phyloP scores from a whole-genome alignment of 2,113 vertebrate genomes.

The Phocoena sinus region DNA sequence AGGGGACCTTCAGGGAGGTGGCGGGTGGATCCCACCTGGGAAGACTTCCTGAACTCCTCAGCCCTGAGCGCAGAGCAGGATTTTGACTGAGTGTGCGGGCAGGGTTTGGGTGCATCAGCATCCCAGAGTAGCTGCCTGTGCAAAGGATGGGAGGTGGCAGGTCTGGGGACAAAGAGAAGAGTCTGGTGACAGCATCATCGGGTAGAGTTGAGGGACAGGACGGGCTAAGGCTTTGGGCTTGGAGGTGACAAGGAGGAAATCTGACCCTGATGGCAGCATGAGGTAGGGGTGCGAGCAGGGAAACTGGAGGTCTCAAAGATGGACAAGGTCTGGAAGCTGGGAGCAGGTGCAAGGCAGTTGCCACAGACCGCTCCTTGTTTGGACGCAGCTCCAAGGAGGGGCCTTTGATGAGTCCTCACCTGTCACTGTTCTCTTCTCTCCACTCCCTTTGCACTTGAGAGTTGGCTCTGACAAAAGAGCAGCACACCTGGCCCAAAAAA shows the following conservation, averaged over 20 bases:
- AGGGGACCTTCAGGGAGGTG: too few species aligned
- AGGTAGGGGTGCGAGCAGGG: neutral
- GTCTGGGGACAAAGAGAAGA: neutral
- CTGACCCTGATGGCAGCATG: neutral
- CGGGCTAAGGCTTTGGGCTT: neutral
- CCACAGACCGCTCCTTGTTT: neutral
- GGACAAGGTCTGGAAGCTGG: neutral
- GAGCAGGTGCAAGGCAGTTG: neutral
- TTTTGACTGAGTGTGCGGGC: accelerated
- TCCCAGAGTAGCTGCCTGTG: neutral
- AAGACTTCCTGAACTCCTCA: neutral
- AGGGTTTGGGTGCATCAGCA: accelerated
- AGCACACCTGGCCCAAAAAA: accelerated
- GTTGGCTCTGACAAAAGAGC: neutral
- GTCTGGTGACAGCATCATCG: too few species aligned
- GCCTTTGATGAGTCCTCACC: accelerated
- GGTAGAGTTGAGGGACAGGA: neutral
- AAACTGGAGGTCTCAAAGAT: accelerated
- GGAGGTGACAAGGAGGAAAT: neutral
- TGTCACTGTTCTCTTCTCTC: neutral
- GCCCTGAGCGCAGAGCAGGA: neutral
- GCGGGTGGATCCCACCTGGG: too few species aligned
- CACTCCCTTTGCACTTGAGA: neutral
- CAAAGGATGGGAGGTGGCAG: neutral
- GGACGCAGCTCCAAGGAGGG: neutral